Evolutionary conservation across 2,797 vertebrate genomes (phyloP), one percentile per base, ranked within the genome.

Genomic region (Caiman crocodilus): DNA sequence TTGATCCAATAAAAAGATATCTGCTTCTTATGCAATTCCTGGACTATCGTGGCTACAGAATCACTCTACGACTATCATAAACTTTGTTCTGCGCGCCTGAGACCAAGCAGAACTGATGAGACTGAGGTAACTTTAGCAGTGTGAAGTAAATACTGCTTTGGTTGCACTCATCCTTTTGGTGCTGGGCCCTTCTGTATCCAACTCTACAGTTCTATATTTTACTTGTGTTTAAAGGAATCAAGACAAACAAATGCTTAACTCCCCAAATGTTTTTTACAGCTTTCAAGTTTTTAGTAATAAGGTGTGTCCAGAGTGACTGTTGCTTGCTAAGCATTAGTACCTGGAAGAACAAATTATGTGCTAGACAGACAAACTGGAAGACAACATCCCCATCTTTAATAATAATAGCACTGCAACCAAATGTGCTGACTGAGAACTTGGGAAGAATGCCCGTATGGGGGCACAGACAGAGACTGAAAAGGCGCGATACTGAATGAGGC

Each of bases 341-440:
- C 1, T 64, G 18, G 32, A 81, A 20, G 8, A 18, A n/a, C 7
- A 21, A 11, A n/a, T 42, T 55, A 25, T 25, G 67, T 25, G 76
- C 7, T 12, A 28, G 71, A 32, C 69, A 6, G 75, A 50, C 32
- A 23, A 12, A 18, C 11, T 74, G 60, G 81, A 80, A 42, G 10
- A 61, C 14, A 58, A 20, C 6, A 16, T 21, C 28, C n/a, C 67
- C 11, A 32, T 58, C 71, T 17, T n/a, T 2, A 64, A 23, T 2
- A 1, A 0, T 0, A 58, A 26, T 0, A 32, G 55, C 67, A 55
- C 1, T 14, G n/a, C 65, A 58, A 83, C 82, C 30, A 50, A 5
- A 35, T 32, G 10, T 59, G 55, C n/a, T 55, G 35, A 42, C 15
- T 2, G 17, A 35, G n/a, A 59, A 32, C 58, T 1, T 1, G 76